Evolutionary conservation across 2,888 invertebrate species (phyloP).

Genomic region (Chloroclysta siterata): DNA sequence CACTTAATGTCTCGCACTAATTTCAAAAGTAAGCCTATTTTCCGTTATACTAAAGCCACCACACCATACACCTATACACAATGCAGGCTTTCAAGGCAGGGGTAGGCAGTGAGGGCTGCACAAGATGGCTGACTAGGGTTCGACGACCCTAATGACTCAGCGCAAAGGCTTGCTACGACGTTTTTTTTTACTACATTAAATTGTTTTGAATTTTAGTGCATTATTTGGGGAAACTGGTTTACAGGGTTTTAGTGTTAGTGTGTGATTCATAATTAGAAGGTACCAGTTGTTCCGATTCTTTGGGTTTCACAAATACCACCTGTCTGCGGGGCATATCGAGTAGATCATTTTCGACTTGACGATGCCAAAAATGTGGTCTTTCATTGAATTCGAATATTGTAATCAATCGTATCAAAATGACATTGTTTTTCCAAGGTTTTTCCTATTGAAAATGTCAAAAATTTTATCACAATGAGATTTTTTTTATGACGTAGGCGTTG

Average conservation of each 20-base stretch:
- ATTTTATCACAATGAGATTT: too few relatives aligned
- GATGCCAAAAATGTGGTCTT: too few relatives aligned
- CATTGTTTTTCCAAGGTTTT: too few relatives aligned
- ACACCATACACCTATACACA: background rate
- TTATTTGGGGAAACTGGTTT: constrained; percentile 31
- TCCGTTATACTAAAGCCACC: background rate
- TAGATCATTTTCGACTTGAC: too few relatives aligned
- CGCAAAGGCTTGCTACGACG: constrained; percentile 61
- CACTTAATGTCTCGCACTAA: too few relatives aligned
- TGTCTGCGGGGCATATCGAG: too few relatives aligned
- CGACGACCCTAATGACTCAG: constrained; percentile 76
- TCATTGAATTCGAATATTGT: too few relatives aligned
- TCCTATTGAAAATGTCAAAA: too few relatives aligned
- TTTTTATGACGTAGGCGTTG: too few relatives aligned
- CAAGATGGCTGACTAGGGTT: constrained; percentile 67
- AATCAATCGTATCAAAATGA: too few relatives aligned
- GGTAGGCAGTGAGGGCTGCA: constrained; percentile 55
- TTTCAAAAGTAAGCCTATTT: background rate
- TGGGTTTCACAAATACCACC: too few relatives aligned
- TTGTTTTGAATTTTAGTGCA: constrained; percentile 36
- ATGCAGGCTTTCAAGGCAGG: constrained; percentile 26
- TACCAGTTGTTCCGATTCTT: background rate
- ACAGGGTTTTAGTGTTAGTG: constrained; percentile 4
- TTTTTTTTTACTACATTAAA: constrained; percentile 49
- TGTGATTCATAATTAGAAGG: background rate